A percentile compares a stretch with the other conserved stretches of the same genome.
These are phyloP conservation scores for Acronicta aceris DNA, from an alignment of 2,888 invertebrate genomes.

Conservation along the genomic window DNA sequence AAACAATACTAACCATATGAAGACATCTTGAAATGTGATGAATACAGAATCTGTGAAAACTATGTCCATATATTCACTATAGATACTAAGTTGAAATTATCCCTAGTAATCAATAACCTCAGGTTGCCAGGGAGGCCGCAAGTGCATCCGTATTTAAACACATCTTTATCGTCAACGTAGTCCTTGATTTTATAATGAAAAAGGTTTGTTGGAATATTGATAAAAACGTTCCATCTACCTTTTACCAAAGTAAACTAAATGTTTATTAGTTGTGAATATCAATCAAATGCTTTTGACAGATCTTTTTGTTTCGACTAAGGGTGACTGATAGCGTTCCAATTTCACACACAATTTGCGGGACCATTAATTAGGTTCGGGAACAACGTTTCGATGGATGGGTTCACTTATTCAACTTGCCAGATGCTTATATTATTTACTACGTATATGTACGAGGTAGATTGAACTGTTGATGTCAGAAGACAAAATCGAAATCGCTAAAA, in stretches of 20 bases:
- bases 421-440: not conserved
- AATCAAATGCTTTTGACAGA: conserved; percentile 43
- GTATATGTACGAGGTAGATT: not conserved
- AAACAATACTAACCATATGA: too few relatives aligned
- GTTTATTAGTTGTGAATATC: conserved; percentile 8
- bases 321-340: conserved; percentile 33
- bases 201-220: too few relatives aligned
- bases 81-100: too few relatives aligned
- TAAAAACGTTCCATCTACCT: not conserved
- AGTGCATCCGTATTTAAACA: too few relatives aligned
- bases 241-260: not conserved
- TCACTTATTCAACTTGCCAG: conserved; percentile 27
- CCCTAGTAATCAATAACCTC: too few relatives aligned
- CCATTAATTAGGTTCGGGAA: conserved; percentile 38
- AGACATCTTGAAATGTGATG: too few relatives aligned
- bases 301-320: conserved; percentile 33
- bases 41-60: too few relatives aligned
- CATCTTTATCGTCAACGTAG: too few relatives aligned
- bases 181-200: too few relatives aligned
- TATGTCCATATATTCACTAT: too few relatives aligned
- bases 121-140: too few relatives aligned
- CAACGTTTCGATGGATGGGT: conserved; percentile 16
- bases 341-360: conserved; percentile 38
- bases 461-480: not conserved
- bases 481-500: too few relatives aligned